Evolutionary conservation across 2,888 invertebrate genomes (phyloP).

Genomic region (Polydrusus cervinus): DNA sequence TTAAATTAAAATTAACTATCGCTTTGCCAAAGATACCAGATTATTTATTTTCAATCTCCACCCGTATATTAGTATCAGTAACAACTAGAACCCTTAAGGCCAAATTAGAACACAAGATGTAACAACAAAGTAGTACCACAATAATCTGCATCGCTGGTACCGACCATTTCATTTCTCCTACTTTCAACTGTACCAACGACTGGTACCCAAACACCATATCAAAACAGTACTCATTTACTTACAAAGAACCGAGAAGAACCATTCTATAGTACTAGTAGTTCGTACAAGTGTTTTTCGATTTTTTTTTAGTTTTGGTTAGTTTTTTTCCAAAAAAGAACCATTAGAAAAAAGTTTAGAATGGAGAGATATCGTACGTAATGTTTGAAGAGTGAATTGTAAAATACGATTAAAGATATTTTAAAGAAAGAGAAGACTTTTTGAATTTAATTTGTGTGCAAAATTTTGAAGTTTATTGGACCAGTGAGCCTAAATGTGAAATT

Average conservation of each 20-base stretch:
- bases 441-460: background rate
- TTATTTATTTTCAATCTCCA: no score
- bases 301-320: constrained; percentile 39
- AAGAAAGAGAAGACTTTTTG: background rate
- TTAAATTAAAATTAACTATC: no score
- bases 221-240: constrained; percentile 44
- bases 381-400: no score
- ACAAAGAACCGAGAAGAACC: constrained; percentile 33
- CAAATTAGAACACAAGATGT: constrained; percentile 32
- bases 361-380: background rate
- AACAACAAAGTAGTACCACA: constrained; percentile 35
- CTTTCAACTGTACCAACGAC: constrained; percentile 58
- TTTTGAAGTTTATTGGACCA: background rate
- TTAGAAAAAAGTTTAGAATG: constrained; percentile 19
- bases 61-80: background rate
- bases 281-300: background rate
- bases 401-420: background rate
- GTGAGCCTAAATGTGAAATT: constrained; percentile 4
- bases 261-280: constrained; percentile 4
- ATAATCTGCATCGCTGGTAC: constrained; percentile 33
- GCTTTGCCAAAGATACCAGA: no score
- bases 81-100: constrained; percentile 16
- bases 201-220: constrained; percentile 41
- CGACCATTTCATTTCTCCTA: constrained; percentile 61
- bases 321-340: constrained; percentile 23